Conservation (phyloP, 2,888 invertebrate genomes). For the Tanypteryx hageni region DNA sequence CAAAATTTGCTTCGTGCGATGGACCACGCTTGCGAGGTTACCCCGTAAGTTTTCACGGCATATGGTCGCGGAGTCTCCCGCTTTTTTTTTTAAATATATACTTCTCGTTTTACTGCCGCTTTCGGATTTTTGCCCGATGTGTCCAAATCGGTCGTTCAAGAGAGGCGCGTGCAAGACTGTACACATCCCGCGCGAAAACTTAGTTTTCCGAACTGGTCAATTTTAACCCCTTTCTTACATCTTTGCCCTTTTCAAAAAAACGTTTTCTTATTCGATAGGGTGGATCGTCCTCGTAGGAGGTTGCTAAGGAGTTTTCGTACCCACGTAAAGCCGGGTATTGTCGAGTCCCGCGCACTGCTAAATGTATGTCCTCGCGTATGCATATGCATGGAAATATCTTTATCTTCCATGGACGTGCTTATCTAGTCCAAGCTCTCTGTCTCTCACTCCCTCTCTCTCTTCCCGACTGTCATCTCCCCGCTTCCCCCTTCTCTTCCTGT, state of each 20-base stretch:
- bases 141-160: not conserved
- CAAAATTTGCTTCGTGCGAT: not conserved
- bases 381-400: slow-evolving; percentile 28
- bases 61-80: no score
- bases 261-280: not conserved
- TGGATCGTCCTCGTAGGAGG: not conserved
- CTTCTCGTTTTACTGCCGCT: not conserved
- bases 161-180: not conserved
- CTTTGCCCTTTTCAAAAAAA: not conserved
- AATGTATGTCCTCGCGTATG: not conserved
- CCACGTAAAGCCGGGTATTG: not conserved
- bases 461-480: slow-evolving; percentile 11
- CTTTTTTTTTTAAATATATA: not conserved
- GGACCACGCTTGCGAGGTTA: no score
- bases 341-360: not conserved
- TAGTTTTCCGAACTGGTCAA: not conserved
- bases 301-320: no score
- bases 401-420: slow-evolving; percentile 28
- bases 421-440: not conserved
- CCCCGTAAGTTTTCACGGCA: no score
- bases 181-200: not conserved
- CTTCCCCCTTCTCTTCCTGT: slow-evolving; percentile 26
- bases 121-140: not conserved
- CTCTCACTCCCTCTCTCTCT: not conserved
- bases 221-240: no score